Base-by-base conservation (phyloP, 1,140 invertebrate genomes). In the Drosophila eugracilis region DNA sequence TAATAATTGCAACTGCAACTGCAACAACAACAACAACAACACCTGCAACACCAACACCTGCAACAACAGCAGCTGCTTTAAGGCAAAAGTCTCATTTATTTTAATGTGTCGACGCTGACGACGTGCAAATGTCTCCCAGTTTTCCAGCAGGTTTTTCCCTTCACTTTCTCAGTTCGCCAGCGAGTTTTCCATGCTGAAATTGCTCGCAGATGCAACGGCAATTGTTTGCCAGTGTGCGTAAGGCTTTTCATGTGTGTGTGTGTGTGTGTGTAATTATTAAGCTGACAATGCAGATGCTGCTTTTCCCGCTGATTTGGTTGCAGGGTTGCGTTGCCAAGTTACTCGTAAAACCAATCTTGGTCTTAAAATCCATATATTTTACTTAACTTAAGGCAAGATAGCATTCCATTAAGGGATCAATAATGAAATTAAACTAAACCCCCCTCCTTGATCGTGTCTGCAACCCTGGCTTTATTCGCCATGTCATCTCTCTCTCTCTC, bases 11-110 rank as follows among this genome's bases (percentile, higher is more conserved):
- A 74, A 44, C 22, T 60, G 55, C 50, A 70, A 44, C 15, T 49
- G 28, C 17, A 58, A n/a, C 26, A 57, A 3, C 22, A 44, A 6
- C 39, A 65, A 24, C 47, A 69, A 50, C 37, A 19, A 3, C 37
- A 17, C 9, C 45, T 69, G 34, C 49, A 65, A 36, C 28, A 30
- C 36, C 52, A 66, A 63, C 67, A 39, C 2, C 17, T 3, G 5
- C 41, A 24, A 22, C 39, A 65, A 34, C 47, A 65, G 47, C 60
- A 66, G 74, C 67, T 80, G 66, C 81, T 86, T 74, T 78, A 86
- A 75, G 69, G 81, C 73, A 74, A 75, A 81, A 86, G 74, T 81
- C 81, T 86, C 81, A 86, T 86, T 86, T 86, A 86, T 86, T 88
- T 86, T 86, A 86, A 86, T 86, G 81, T 74, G 83, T 78, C 83